Conservation (phyloP, 2,797 vertebrate species). For the Neosilurus mollespiculum region DNA sequence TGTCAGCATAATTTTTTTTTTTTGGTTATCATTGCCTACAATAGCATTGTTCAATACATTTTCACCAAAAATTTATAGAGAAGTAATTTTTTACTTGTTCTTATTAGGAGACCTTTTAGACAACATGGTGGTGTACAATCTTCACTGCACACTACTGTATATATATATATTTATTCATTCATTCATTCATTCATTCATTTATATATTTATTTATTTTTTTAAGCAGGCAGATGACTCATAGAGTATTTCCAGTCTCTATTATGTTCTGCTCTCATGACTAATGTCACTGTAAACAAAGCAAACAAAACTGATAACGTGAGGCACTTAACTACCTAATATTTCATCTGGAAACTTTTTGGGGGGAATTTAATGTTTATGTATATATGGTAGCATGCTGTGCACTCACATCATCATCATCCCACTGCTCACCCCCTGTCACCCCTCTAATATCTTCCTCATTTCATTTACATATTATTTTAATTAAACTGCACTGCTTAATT, state of each 20-base stretch:
- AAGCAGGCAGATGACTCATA: constrained; percentile 42
- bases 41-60: too few species aligned
- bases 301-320: constrained; percentile 45
- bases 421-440: constrained; percentile 6
- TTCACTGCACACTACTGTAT: too few species aligned
- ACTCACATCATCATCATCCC: neutral
- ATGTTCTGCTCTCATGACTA: constrained; percentile 45
- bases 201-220: too few species aligned
- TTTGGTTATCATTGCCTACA: too few species aligned
- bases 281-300: constrained; percentile 39
- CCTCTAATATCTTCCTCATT: neutral
- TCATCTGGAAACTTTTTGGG: constrained; percentile 32
- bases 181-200: too few species aligned
- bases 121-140: too few species aligned
- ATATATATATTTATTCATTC: too few species aligned
- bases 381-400: constrained; percentile 5
- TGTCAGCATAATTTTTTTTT: too few species aligned
- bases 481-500: neutral
- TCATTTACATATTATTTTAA: constrained; percentile 2
- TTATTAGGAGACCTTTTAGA: too few species aligned
- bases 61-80: too few species aligned
- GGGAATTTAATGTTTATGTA: neutral
- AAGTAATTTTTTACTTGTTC: too few species aligned
- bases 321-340: constrained; percentile 21
- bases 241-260: constrained; percentile 28